phyloP scores from a whole-genome alignment of 1,140 invertebrate genomes.

The Mylabris phalerata region DNA sequence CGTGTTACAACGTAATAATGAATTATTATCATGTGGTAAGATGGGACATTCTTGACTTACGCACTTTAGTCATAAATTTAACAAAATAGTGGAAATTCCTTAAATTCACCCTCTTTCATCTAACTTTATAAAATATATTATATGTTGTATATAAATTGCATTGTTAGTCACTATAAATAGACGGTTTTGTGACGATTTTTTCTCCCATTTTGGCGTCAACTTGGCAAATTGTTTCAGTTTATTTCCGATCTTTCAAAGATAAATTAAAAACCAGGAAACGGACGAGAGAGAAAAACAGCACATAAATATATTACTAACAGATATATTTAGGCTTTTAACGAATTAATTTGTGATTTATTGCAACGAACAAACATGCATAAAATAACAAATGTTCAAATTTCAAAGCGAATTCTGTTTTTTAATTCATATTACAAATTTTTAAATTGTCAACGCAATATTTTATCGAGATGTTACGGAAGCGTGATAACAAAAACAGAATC shows the following conservation, averaged over 20 bases:
- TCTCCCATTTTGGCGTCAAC: conserved; percentile 4
- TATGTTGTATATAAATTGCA: conserved; percentile 22
- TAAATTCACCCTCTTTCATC: conserved; percentile 16
- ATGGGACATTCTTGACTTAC: conserved; percentile 24
- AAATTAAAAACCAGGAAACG: too few species aligned
- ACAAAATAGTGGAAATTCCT: conserved; percentile 24
- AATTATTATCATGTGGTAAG: conserved; percentile 20
- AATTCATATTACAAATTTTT: too few species aligned
- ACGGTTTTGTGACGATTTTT: conserved; percentile 18
- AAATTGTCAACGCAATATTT: too few species aligned
- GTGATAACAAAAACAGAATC: too few species aligned
- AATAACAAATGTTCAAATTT: too few species aligned
- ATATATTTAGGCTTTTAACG: conserved; percentile 1
- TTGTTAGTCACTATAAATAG: conserved; percentile 25
- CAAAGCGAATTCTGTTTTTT: too few species aligned
- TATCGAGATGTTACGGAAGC: too few species aligned
- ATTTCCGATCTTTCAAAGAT: background rate
- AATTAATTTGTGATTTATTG: conserved; percentile 13
- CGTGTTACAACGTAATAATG: conserved; percentile 1
- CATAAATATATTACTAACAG: too few species aligned
- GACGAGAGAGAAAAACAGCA: too few species aligned
- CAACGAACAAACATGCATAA: background rate
- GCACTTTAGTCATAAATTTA: conserved; percentile 21
- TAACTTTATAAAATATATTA: conserved; percentile 20
- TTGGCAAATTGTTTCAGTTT: conserved; percentile 19